Base-by-base conservation (phyloP, 2,888 invertebrate genomes). In the Caenorhabditis sp. region DNA sequence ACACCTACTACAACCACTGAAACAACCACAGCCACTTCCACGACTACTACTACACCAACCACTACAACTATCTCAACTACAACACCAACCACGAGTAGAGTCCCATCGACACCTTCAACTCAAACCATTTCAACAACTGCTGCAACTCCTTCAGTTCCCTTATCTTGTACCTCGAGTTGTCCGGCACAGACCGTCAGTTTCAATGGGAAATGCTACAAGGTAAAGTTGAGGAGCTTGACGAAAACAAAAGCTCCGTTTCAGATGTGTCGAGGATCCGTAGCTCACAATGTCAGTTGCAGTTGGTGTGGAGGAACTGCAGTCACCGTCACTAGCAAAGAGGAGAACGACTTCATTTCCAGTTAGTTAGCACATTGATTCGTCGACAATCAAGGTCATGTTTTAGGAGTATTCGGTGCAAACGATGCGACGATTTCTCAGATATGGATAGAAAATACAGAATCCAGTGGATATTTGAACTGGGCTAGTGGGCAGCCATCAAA, bases 331-430 rank as follows among this genome's bases (percentile, higher is more conserved):
- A 72, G 35, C 14, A 72, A 72, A 16, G 49, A 72, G 26, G 72
- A 61, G 16, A 72, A 49, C 22, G 61, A 61, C 22, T 72, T 72
- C 14, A 49, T 72, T 49, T 58, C 61, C 0, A 59, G 72, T 72
- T 4, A 47, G 72, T 51, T 12, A 3, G 6, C 16, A 22, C n/a
- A n/a, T n/a, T n/a, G n/a, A n/a, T n/a, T n/a, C n/a, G n/a, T n/a
- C n/a, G n/a, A n/a, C n/a, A n/a, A n/a, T n/a, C n/a, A n/a, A n/a
- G n/a, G n/a, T 44, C 26, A 12, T 63, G 16, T 28, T 44, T 35
- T 61, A 72, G 72, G 72, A 35, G 59, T 61, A 2, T 61, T 72
- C n/a, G 72, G 72, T 7, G 26, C 26, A 22, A 72, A 72, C 31
- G 72, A 72, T 47, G 47, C 31, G n/a, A 59, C 44, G 8, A 16